A percentile compares a stretch with the other conserved stretches of the same genome.
Evolutionary conservation across 2,888 invertebrate genomes (phyloP).

Genomic region (Cosmia pyralina): DNA sequence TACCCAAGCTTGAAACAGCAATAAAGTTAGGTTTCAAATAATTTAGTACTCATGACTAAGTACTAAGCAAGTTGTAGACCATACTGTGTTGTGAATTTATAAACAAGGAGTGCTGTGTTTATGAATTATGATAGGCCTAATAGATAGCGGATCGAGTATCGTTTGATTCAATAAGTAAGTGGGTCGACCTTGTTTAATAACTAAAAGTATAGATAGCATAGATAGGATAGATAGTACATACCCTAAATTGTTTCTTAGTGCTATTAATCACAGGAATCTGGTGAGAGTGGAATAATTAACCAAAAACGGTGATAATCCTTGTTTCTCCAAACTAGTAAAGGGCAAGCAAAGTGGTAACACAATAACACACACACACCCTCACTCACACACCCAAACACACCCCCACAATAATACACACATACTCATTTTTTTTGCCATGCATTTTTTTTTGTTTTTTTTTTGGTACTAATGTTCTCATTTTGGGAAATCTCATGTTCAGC

Average conservation of each 20-base stretch:
- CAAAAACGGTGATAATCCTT: neutral
- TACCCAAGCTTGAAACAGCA: neutral
- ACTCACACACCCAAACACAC: too few species aligned
- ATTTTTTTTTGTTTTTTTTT: neutral
- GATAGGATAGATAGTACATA: too few species aligned
- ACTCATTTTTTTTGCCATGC: too few species aligned
- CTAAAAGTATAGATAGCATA: slow-evolving; percentile 5
- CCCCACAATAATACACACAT: too few species aligned
- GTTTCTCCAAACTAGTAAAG: neutral
- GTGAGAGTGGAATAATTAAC: neutral
- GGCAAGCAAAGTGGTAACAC: too few species aligned
- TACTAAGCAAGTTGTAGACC: slow-evolving; percentile 10
- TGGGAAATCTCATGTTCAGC: neutral
- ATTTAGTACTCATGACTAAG: slow-evolving; percentile 26
- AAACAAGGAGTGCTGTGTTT: slow-evolving; percentile 33
- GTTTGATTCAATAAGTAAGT: slow-evolving; percentile 19
- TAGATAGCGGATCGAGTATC: slow-evolving; percentile 7
- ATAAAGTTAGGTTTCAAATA: slow-evolving; percentile 21
- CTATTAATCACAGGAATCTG: slow-evolving; percentile 6
- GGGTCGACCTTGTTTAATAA: neutral
- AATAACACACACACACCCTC: too few species aligned
- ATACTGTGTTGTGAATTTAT: slow-evolving; percentile 31
- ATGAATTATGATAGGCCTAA: slow-evolving; percentile 21
- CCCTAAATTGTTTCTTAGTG: slow-evolving; percentile 4
- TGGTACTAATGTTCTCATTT: too few species aligned